A percentile compares a stretch with the other conserved stretches of the same genome.
phyloP scores from a whole-genome alignment of 2,888 invertebrate species.

The Pycnomerus fuliginosus region DNA sequence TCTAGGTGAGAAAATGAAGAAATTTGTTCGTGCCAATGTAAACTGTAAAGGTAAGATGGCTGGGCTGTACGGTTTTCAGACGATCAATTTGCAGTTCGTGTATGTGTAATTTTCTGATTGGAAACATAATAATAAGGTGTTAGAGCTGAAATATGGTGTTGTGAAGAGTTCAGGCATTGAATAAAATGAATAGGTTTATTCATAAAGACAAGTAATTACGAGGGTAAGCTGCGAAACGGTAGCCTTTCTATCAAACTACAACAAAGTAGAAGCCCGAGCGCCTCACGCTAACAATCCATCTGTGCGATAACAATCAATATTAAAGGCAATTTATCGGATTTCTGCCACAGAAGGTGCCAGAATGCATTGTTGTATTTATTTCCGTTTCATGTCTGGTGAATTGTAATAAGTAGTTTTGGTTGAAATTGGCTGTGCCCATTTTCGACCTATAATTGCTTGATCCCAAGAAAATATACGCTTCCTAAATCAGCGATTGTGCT shows the following conservation, averaged over 20 bases:
- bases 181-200: constrained; percentile 8
- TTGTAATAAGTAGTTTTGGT: constrained; percentile 21
- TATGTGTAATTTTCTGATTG: too few species aligned
- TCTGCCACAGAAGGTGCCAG: constrained; percentile 20
- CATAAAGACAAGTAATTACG: constrained; percentile 21
- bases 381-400: constrained; percentile 18
- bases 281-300: too few species aligned
- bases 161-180: background rate
- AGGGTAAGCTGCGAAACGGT: constrained; percentile 2
- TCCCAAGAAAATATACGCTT: too few species aligned
- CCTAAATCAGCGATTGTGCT: too few species aligned
- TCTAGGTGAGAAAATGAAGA: too few species aligned
- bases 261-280: constrained; percentile 14
- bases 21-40: too few species aligned
- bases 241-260: constrained; percentile 13
- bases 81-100: too few species aligned
- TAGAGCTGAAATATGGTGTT: background rate
- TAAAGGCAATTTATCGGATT: constrained; percentile 20
- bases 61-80: too few species aligned
- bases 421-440: constrained; percentile 22
- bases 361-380: constrained; percentile 24
- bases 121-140: too few species aligned
- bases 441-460: too few species aligned
- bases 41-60: too few species aligned
- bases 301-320: too few species aligned